Base-by-base conservation (phyloP, 1,140 invertebrate species). In the Drosophila tani region DNA sequence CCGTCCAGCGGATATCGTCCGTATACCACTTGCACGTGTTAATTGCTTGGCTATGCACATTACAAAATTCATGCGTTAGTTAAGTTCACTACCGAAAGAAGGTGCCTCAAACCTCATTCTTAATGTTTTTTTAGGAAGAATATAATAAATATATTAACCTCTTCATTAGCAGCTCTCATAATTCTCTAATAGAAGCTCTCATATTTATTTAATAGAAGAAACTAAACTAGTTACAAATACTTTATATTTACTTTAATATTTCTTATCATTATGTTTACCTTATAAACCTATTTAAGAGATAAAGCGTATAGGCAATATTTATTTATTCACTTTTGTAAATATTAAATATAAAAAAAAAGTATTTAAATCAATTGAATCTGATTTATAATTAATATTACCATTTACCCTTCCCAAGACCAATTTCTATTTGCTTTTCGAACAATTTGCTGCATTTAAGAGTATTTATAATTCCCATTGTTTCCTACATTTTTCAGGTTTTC, bases 21-120 rank as follows among this genome's bases (percentile, higher is more conserved):
- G 4, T 49, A 15, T 29, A 40, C 29, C 41, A 57, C 50, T 50
- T n/a, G 35, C 49, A 69, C 69, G 69, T 71, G 69, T 41, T 71
- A 71, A 71, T 58, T 71, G 47, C 69, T 71, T 71, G 45, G 69
- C 24, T 71, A 67, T 70, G 68, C 63, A 55, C 11, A 57, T 71
- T 69, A 70, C 8, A 40, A 43, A 40, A 46, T 47, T 65, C 27
- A 59, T 59, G 19, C 41, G n/a, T 58, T 47, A 15, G 17, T 19
- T 59, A 19, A 19, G 43, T 59, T 27, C 40, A 19, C 41, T 47
- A 15, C 24, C 14, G 3, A 9, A 46, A 17, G 7, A 29, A n/a
- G 24, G 11, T 14, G 7, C 24, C 29, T 17, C 5, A 7, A 17
- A 17, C 17, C 12, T 5, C 12, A 32, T 3, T 35, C 12, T 3